These are phyloP conservation scores for Drosophila picticornis DNA, from an alignment of 2,888 invertebrate genomes.

Conservation along the genomic window DNA sequence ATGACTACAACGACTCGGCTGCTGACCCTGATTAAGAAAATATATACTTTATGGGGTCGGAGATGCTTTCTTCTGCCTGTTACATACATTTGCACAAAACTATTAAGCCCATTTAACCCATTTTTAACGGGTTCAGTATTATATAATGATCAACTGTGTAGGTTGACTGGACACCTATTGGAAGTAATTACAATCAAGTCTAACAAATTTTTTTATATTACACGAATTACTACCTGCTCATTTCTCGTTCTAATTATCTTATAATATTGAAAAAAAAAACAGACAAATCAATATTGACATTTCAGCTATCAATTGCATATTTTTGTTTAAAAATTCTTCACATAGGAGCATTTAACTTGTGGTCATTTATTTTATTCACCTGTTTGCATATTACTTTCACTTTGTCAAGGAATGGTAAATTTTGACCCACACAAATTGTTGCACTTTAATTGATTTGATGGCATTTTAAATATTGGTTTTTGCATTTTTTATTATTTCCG, in stretches of 20 bases:
- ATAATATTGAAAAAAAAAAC: neutral
- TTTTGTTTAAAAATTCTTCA: neutral
- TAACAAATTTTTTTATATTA: too few relatives aligned
- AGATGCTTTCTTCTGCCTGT: too few relatives aligned
- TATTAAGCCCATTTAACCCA: too few relatives aligned
- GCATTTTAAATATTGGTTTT: conserved; percentile 78
- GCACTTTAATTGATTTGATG: conserved; percentile 76
- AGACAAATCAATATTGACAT: neutral
- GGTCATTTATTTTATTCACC: conserved; percentile 65
- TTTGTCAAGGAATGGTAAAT: conserved; percentile 26
- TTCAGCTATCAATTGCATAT: neutral
- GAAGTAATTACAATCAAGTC: neutral
- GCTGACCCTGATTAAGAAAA: too few relatives aligned
- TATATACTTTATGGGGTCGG: too few relatives aligned
- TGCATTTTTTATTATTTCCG: conserved; percentile 74
- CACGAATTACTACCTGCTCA: neutral
- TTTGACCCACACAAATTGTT: conserved; percentile 48
- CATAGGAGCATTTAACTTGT: neutral
- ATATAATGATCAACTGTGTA: conserved; percentile 6
- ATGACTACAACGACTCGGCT: too few relatives aligned
- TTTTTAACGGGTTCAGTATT: too few relatives aligned
- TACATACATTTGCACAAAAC: too few relatives aligned
- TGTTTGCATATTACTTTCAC: conserved; percentile 52
- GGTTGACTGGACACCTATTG: neutral
- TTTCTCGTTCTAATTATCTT: neutral